phyloP scores from a whole-genome alignment of 2,113 vertebrate genomes.

The Tricholaema leucomelas region DNA sequence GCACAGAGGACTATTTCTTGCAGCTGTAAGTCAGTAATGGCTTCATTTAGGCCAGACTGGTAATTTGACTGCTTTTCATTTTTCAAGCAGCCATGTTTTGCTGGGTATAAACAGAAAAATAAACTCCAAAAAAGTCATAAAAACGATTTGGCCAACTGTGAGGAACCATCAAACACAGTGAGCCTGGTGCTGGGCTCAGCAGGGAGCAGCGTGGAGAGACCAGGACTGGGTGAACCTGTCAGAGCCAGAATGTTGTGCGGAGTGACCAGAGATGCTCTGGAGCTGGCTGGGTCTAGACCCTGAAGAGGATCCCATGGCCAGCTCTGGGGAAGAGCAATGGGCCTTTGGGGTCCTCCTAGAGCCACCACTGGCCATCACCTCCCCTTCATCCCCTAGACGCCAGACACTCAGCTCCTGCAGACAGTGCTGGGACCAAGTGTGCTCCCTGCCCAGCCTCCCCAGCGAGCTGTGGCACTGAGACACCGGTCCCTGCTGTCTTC shows the following conservation, averaged over 20 bases:
- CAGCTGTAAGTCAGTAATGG: not conserved
- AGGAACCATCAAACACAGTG: not conserved
- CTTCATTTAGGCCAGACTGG: not conserved
- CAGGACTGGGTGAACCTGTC: not conserved
- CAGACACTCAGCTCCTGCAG: not conserved
- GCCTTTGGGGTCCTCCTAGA: not conserved
- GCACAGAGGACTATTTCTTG: not conserved
- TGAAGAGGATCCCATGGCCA: too few relatives aligned
- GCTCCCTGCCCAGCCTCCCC: not conserved
- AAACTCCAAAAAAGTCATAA: not conserved
- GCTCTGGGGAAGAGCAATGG: not conserved
- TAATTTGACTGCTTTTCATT: not conserved
- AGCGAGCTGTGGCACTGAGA: fast-evolving
- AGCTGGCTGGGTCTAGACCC: not conserved
- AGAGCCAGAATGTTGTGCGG: fast-evolving
- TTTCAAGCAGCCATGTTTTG: not conserved
- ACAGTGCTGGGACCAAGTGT: fast-evolving
- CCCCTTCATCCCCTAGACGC: not conserved
- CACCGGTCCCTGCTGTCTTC: fast-evolving
- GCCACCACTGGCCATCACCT: not conserved
- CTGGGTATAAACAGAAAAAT: not conserved
- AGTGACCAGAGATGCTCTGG: fast-evolving
- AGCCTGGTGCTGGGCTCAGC: not conserved
- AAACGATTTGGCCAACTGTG: fast-evolving
- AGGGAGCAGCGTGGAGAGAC: not conserved